Evolutionary conservation across 2,888 invertebrate species (phyloP), one percentile per base, ranked within the genome.

Genomic region (Lasioglossum morio): DNA sequence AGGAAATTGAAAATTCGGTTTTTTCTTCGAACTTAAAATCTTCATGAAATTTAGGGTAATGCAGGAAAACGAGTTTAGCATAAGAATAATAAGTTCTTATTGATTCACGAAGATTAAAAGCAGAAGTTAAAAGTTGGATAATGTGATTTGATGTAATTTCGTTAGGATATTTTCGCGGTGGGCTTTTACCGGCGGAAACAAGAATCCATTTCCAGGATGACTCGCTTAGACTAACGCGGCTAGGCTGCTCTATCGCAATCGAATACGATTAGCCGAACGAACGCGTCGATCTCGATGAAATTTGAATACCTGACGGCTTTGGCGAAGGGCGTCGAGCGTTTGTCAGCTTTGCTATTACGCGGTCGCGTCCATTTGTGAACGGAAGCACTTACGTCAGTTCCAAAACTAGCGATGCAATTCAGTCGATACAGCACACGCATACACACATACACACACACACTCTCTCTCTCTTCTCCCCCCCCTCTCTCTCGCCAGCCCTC

Each of bases 301-400:
- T 84, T 81, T 69, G 66, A 77, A 81, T 34, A 53, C 43, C 34
- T n/a, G 63, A 73, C 16, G 30, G 37, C 16, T 63, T 76, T 66
- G 23, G 30, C 77, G 30, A n/a, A 60, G 48, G 23, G 4, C 37
- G 34, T 57, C 37, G 57, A 57, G 46, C 73, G 73, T 73, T 81
- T 81, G 84, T 73, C 77, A 74, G 73, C 40, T 40, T 60, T 48
- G 77, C 46, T 60, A 63, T 69, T 77, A 69, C 81, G 81, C 66
- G 77, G 53, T 77, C 72, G 53, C 77, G 73, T 70, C 73, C 73
- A 74, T 57, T 77, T 70, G 74, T 43, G 73, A 77, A 27, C 70
- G 82, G 80, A 82, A 80, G 46, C 81, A 77, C 81, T 81, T 77
- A 48, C 82, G 81, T 46, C 40, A 19, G 60, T 60, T 66, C 72